These are phyloP conservation scores for Dynastes grantii DNA, from an alignment of 2,888 invertebrate species.

Conservation along the genomic window DNA sequence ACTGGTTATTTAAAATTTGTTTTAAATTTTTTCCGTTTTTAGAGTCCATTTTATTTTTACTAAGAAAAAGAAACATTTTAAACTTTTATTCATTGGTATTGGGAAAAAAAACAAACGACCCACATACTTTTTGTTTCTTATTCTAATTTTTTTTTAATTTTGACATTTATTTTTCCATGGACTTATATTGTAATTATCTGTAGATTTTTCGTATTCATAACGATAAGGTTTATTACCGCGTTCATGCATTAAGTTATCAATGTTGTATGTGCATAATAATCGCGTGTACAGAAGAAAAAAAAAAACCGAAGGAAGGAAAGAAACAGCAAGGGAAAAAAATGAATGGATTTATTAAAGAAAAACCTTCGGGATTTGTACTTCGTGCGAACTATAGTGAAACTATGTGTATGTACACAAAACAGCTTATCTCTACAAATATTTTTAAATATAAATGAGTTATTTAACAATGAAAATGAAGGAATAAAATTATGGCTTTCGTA, in stretches of 20 bases:
- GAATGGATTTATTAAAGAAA: constrained; percentile 27
- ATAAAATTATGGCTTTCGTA: too few species aligned
- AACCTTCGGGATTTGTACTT: background rate
- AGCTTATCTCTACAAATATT: constrained; percentile 19
- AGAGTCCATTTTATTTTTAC: too few species aligned
- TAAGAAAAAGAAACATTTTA: too few species aligned
- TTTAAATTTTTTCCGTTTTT: too few species aligned
- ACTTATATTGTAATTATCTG: constrained; percentile 4
- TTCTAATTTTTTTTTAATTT: too few species aligned
- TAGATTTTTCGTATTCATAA: constrained; percentile 21
- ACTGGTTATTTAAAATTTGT: too few species aligned
- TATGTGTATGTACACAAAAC: background rate
- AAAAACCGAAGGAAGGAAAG: constrained; percentile 12
- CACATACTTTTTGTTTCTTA: background rate
- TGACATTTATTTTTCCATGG: too few species aligned
- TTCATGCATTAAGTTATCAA: constrained; percentile 30
- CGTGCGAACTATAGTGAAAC: constrained; percentile 1
- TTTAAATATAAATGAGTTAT: constrained; percentile 1
- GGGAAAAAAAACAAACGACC: too few species aligned
- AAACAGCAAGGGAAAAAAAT: constrained; percentile 22
- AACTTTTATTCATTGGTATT: too few species aligned
- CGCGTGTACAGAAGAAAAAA: constrained; percentile 22
- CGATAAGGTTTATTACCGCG: constrained; percentile 22
- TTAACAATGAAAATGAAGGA: background rate
- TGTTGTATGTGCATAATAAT: constrained; percentile 28